A percentile compares a stretch with the other conserved stretches of the same genome.
Evolutionary conservation across 2,113 vertebrate species (phyloP).

Genomic region (Chamaetylas fuelleborni): DNA sequence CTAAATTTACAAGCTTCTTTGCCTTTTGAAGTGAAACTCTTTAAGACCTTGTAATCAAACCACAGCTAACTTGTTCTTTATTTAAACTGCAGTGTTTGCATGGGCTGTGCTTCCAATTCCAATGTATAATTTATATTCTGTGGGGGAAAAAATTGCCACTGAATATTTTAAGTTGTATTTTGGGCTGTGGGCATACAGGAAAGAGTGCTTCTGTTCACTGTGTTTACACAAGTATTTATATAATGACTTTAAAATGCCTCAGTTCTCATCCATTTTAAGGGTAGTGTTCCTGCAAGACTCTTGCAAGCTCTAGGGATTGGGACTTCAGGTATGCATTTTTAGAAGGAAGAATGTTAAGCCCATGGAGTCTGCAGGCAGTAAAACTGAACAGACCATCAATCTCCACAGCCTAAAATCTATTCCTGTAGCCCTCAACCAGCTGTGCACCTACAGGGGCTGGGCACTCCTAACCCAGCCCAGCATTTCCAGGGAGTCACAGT

Average conservation of each 20-base stretch:
- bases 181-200: neutral
- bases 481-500: accelerated
- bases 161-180: neutral
- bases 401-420: neutral
- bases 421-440: neutral
- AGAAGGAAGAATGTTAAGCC: neutral
- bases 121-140: neutral
- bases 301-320: neutral
- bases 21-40: neutral
- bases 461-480: too few relatives aligned
- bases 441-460: accelerated
- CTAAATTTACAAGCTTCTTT: neutral
- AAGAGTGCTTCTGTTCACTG: neutral
- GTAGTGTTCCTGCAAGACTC: neutral
- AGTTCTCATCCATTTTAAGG: neutral
- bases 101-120: neutral
- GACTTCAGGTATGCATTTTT: neutral
- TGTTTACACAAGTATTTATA: neutral
- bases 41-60: neutral
- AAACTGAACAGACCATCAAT: neutral
- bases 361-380: neutral
- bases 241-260: neutral
- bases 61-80: neutral
- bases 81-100: neutral
- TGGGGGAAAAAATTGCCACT: accelerated